These are phyloP conservation scores for Mythimna loreyi DNA, from an alignment of 2,888 invertebrate species.

Conservation along the genomic window DNA sequence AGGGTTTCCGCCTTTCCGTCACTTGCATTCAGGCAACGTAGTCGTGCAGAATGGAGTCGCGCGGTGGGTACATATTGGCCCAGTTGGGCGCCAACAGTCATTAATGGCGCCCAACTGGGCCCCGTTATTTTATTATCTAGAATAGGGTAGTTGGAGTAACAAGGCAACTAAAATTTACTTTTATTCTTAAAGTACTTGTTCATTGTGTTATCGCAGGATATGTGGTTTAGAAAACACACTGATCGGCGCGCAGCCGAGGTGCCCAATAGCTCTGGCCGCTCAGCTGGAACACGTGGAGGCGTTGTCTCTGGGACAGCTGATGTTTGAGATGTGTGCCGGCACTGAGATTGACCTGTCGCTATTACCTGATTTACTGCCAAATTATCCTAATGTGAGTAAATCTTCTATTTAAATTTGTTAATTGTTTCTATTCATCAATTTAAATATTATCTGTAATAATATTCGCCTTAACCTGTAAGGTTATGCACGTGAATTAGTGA, in stretches of 20 bases:
- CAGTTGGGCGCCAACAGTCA: constrained; percentile 38
- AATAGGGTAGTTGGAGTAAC: not conserved
- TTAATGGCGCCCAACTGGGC: constrained; percentile 35
- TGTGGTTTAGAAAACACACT: constrained; percentile 97
- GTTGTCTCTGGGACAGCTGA: constrained; percentile 94
- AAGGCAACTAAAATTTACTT: not conserved
- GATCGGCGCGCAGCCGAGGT: constrained; percentile 93
- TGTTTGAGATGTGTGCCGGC: constrained; percentile 98
- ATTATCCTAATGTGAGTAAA: constrained; percentile 93
- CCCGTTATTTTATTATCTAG: not conserved
- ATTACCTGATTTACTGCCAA: constrained; percentile 93
- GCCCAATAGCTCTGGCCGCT: constrained; percentile 79
- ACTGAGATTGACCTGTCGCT: constrained; percentile 94
- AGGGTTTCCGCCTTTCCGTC: constrained; percentile 96
- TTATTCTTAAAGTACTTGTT: too few relatives aligned
- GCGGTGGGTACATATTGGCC: constrained; percentile 88
- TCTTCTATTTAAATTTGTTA: not conserved
- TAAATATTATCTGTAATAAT: not conserved
- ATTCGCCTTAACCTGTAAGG: not conserved
- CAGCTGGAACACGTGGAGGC: constrained; percentile 87
- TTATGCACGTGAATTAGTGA: not conserved
- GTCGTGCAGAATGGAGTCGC: constrained; percentile 98
- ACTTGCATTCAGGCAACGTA: constrained; percentile 97
- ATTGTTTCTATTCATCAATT: not conserved
- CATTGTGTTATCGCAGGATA: too few relatives aligned